Percentiles rank a stretch among this genome's conserved stretches.
Conservation (phyloP, 2,113 vertebrate species). For the Triplophysa tibetana region DNA sequence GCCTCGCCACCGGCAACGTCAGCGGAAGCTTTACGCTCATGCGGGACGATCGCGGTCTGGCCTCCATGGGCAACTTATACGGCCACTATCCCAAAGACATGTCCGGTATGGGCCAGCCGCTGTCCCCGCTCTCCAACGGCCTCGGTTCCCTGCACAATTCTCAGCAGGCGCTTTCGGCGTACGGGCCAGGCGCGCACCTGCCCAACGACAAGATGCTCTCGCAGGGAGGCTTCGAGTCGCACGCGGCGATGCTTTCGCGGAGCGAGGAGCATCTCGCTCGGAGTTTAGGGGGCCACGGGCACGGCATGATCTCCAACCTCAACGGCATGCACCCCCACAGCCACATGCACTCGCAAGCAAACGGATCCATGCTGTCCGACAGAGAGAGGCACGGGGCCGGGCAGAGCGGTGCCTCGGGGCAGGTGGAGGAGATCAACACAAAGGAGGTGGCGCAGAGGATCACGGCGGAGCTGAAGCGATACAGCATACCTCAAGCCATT, state of each 20-base stretch:
- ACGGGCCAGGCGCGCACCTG: conserved; percentile 85
- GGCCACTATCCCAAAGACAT: conserved; percentile 96
- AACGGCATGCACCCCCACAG: conserved; percentile 88
- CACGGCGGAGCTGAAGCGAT: conserved; percentile 95
- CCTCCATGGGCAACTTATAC: conserved; percentile 93
- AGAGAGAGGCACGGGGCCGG: conserved; percentile 77
- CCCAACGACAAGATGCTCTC: conserved; percentile 92
- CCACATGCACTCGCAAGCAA: conserved; percentile 84
- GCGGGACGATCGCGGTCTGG: conserved; percentile 90
- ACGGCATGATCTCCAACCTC: conserved; percentile 86
- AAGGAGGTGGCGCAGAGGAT: conserved; percentile 97
- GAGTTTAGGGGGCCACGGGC: conserved; percentile 83
- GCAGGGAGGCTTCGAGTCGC: conserved; percentile 89
- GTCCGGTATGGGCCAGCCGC: conserved; percentile 88
- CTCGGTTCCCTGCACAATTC: conserved; percentile 91
- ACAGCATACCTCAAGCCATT: conserved; percentile 98
- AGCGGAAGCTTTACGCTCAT: conserved; percentile 96
- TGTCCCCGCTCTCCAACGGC: conserved; percentile 91
- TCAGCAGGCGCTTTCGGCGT: conserved; percentile 86
- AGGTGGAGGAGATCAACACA: conserved; percentile 97
- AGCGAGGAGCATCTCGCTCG: conserved; percentile 91
- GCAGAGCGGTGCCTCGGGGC: conserved; percentile 80
- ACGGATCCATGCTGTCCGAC: conserved; percentile 81
- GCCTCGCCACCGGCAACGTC: conserved; percentile 85
- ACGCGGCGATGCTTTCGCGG: conserved; percentile 90